Evolutionary conservation across 2,888 invertebrate genomes (phyloP).

Genomic region (Aphodius granarius): DNA sequence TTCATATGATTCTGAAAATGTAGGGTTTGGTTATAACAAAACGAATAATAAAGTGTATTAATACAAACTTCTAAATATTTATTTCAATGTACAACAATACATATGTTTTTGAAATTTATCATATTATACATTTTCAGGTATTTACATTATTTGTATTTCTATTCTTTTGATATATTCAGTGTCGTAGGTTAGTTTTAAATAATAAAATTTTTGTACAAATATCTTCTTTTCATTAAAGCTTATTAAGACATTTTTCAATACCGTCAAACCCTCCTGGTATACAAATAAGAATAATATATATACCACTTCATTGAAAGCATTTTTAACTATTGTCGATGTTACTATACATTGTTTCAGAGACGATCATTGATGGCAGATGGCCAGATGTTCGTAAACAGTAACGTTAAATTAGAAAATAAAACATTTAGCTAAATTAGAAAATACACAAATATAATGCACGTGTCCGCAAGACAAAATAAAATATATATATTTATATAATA

Average conservation of each 20-base stretch:
- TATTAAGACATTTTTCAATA: slow-evolving; percentile 29
- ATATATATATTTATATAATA: background rate
- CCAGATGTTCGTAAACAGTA: slow-evolving; percentile 10
- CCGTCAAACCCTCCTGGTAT: slow-evolving; percentile 1
- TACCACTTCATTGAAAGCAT: slow-evolving; percentile 18
- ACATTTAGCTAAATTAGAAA: background rate
- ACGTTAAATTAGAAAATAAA: background rate
- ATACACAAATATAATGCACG: background rate
- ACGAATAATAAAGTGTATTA: slow-evolving; percentile 45
- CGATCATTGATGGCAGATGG: slow-evolving; percentile 22
- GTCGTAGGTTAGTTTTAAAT: slow-evolving; percentile 6
- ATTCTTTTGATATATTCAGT: slow-evolving; percentile 31
- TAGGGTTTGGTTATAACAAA: too few relatives aligned
- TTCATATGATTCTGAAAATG: too few relatives aligned
- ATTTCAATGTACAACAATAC: slow-evolving; percentile 53
- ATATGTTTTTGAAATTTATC: slow-evolving; percentile 41
- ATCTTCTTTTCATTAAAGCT: slow-evolving; percentile 47
- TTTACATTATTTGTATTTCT: slow-evolving; percentile 3
- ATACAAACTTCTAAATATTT: slow-evolving; percentile 53
- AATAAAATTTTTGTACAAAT: slow-evolving; percentile 48
- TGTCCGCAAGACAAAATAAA: background rate
- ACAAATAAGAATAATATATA: background rate
- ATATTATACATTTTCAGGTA: slow-evolving; percentile 29
- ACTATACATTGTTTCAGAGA: slow-evolving; percentile 29
- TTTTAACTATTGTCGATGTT: slow-evolving; percentile 34